These are phyloP conservation scores for Scaptomyza reducta DNA, from an alignment of 2,888 invertebrate genomes.

Conservation along the genomic window DNA sequence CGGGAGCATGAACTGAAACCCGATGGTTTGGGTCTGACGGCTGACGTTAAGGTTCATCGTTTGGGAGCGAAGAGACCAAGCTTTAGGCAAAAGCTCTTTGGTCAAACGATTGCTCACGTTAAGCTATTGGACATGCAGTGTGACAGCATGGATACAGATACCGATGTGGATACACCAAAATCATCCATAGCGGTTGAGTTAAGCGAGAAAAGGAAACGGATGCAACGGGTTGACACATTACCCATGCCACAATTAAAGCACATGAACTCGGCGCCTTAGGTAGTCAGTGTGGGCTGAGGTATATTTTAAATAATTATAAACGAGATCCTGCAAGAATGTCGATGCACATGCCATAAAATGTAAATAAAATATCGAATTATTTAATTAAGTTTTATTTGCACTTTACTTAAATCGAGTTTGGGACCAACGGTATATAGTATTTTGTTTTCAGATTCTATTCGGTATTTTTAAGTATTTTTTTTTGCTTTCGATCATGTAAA, in stretches of 20 bases:
- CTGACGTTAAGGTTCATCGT: constrained; percentile 54
- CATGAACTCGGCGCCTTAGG: constrained; percentile 6
- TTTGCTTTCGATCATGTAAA: background rate
- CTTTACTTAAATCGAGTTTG: background rate
- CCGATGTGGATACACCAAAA: background rate
- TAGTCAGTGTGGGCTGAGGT: background rate
- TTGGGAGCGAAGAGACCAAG: constrained; percentile 72
- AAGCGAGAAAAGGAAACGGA: constrained; percentile 3
- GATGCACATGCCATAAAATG: background rate
- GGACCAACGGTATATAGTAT: background rate
- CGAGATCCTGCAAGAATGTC: background rate
- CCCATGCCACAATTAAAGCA: constrained; percentile 9
- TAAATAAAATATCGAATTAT: background rate
- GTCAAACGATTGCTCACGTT: constrained; percentile 66
- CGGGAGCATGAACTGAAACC: constrained; percentile 25
- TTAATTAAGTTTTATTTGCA: background rate
- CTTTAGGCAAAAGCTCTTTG: constrained; percentile 79
- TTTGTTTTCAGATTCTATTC: background rate
- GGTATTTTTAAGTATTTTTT: background rate
- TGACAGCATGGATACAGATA: constrained; percentile 38
- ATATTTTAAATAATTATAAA: background rate
- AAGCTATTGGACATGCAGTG: constrained; percentile 58
- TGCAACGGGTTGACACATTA: constrained; percentile 10
- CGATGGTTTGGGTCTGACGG: constrained; percentile 9
- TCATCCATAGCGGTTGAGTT: constrained; percentile 2